Evolutionary conservation across 2,888 invertebrate genomes (phyloP), one percentile per base, ranked within the genome.

Genomic region (Protophormia terraenovae): DNA sequence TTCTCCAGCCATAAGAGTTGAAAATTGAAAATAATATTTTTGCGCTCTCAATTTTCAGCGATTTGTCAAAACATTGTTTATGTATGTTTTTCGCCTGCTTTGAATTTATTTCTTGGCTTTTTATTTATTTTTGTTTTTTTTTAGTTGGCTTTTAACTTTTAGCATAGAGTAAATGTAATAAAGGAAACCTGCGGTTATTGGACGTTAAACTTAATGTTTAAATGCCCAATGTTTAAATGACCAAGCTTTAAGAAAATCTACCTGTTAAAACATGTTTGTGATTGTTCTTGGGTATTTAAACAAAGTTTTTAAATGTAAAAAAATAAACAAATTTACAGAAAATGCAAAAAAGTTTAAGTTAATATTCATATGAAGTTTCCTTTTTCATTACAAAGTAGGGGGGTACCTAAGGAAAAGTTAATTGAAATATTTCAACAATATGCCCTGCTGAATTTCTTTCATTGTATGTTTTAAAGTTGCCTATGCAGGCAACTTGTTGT

Each of bases 41-140:
- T 90, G 90, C 90, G 90, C 91, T 91, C 91, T 91, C 91, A 91
- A 91, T 91, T 91, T 91, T 91, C 90, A 90, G 90, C 91, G 91
- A 91, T 91, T 91, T 91, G 91, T 91, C 91, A 91, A 90, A 91
- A 91, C 89, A 91, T 91, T 91, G 91, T 91, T 91, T 91, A 91
- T 91, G 82, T 84, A 55, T 81, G 81, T 75, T 75, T 81, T 55
- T 58, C 55, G 41, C 12, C 0, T 32, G 3, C 16, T 6, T 55
- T 72, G 62, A n/a, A 41, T 64, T 76, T 24, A 16, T 24, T 41
- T 62, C 24, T 10, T 62, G 19, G 35, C 60, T 38, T 53, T 71
- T 50, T 69, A n/a, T 29, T 19, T 50, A 7, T 10, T 32, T 58
- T 66, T 55, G 50, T 58, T 73, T 66, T 32, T 64, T 22, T 22